Conservation (phyloP, 2,888 invertebrate genomes). For the Thera britannica region DNA sequence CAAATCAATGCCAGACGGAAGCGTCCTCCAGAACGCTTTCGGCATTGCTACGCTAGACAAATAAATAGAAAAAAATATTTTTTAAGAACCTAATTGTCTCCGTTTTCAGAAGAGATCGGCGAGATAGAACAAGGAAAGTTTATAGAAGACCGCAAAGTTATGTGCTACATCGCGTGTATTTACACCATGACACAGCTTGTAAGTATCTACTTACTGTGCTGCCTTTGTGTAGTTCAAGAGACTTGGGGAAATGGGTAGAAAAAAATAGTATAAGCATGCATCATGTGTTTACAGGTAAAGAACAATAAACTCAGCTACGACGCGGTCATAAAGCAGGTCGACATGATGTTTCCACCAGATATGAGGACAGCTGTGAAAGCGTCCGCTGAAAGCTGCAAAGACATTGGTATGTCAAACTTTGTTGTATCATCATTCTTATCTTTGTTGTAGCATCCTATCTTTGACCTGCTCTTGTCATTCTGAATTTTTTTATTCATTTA, state of each 20-base stretch:
- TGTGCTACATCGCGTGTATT: constrained; percentile 75
- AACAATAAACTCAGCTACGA: constrained; percentile 71
- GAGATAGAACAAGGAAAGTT: constrained; percentile 75
- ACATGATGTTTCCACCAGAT: constrained; percentile 71
- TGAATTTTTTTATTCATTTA: no score
- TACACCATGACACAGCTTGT: constrained; percentile 72
- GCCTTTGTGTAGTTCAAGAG: no score
- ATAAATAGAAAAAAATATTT: no score
- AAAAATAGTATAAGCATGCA: no score
- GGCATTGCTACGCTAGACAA: no score
- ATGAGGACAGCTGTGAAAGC: constrained; percentile 65
- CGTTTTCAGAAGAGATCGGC: constrained; percentile 67
- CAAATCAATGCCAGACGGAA: no score
- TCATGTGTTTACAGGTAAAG: constrained; percentile 57
- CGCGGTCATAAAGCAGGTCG: constrained; percentile 69
- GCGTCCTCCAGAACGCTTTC: no score
- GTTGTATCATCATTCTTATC: no score
- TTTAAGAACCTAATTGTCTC: not conserved
- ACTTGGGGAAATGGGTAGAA: no score
- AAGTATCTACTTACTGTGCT: constrained; percentile 40
- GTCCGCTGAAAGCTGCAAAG: constrained; percentile 63
- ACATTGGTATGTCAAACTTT: constrained; percentile 53
- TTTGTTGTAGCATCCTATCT: no score
- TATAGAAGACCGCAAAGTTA: constrained; percentile 69
- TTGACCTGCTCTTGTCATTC: no score